Percentiles rank a stretch among this genome's conserved stretches.
phyloP scores from a whole-genome alignment of 1,140 invertebrate genomes.

The Zelostemma sp. region DNA sequence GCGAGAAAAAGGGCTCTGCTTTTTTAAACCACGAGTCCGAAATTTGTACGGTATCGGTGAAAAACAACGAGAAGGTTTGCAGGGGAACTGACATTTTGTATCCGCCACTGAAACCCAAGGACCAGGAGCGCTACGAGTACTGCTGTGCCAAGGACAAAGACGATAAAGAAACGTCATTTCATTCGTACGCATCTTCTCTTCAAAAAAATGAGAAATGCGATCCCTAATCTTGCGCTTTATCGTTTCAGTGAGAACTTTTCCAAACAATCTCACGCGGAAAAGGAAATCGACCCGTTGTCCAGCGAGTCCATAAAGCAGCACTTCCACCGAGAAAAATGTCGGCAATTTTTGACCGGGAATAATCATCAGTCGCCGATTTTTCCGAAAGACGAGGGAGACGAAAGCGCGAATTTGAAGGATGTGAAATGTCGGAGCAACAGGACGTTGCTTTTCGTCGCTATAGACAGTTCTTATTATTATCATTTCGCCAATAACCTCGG shows the following conservation, averaged over 20 bases:
- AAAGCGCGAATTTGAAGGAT: conserved; percentile 55
- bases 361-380: conserved; percentile 60
- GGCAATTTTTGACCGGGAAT: conserved; percentile 59
- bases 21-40: conserved; percentile 20
- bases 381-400: conserved; percentile 32
- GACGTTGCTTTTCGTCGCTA: conserved; percentile 77
- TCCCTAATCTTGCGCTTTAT: no score
- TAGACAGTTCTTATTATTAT: conserved; percentile 79
- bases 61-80: conserved; percentile 48
- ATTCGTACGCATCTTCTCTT: no score
- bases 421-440: conserved; percentile 75
- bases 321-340: conserved; percentile 55
- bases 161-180: no score
- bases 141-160: conserved; percentile 4
- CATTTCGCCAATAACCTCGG: conserved; percentile 82
- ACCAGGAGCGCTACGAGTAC: conserved; percentile 41
- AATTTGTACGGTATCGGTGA: conserved; percentile 41
- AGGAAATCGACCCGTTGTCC: conserved; percentile 71
- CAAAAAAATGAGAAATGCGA: no score
- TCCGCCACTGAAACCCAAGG: conserved; percentile 9
- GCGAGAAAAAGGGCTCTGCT: conserved; percentile 36
- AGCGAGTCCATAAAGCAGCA: conserved; percentile 52
- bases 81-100: conserved; percentile 58
- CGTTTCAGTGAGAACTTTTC: no score
- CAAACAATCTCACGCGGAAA: conserved; percentile 19